A percentile compares a stretch with the other conserved stretches of the same genome.
Evolutionary conservation across 2,113 vertebrate genomes (phyloP).

Genomic region (Nesogale talazaci): DNA sequence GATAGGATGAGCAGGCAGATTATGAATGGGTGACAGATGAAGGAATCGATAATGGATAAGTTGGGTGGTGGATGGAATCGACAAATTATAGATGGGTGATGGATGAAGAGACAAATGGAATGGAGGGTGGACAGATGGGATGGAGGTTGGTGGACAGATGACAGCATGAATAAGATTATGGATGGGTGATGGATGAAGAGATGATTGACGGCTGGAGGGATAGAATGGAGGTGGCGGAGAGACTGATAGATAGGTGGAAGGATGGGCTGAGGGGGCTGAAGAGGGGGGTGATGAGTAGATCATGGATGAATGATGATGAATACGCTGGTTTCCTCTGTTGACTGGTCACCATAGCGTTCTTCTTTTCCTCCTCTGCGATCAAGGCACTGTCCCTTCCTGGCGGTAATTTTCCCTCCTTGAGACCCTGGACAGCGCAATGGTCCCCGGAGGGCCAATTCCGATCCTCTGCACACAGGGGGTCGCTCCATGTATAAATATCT

Average conservation of each 20-base stretch:
- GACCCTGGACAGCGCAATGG: background rate
- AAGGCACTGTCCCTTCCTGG: background rate
- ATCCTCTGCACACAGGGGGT: too few species aligned
- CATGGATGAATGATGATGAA: background rate
- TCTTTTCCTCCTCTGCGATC: too few species aligned
- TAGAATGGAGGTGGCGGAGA: too few species aligned
- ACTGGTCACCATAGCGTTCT: background rate
- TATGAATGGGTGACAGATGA: background rate
- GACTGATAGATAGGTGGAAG: background rate
- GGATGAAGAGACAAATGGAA: too few species aligned
- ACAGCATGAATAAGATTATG: background rate
- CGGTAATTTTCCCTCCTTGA: background rate
- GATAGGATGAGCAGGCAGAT: too few species aligned
- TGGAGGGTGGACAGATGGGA: too few species aligned
- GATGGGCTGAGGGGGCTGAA: background rate
- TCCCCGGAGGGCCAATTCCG: background rate
- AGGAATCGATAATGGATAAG: background rate
- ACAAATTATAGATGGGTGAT: background rate
- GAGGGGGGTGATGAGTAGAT: too few species aligned
- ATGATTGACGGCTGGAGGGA: too few species aligned
- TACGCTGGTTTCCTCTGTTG: background rate
- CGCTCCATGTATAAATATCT: background rate
- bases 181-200: background rate
- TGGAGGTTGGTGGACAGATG: background rate
- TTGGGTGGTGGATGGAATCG: too few species aligned